Evolutionary conservation across 2,888 invertebrate species (phyloP), one percentile per base, ranked within the genome.

Genomic region (Ennomos fuscantarius): DNA sequence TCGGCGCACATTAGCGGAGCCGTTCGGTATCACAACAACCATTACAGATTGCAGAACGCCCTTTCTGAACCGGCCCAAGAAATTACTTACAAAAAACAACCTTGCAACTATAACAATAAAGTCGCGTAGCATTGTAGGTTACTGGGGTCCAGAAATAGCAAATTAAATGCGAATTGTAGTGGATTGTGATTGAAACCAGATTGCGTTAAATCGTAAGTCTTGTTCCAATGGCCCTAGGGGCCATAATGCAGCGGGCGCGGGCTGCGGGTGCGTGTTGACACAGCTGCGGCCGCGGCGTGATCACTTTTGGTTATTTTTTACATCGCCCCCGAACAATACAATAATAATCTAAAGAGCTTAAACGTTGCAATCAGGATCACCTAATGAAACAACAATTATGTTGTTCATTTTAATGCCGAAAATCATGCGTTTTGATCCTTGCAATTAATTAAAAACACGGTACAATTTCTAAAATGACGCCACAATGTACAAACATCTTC

Each of bases 261-360:
- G 37, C n/a, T 35, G 46, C 34, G 15, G 2, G 11, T 35, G 31
- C 54, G 46, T 61, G 50, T 35, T 58, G 55, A 53, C 69, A 66
- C 60, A 55, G 56, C 54, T 46, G 66, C 61, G 54, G 32, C 15
- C 49, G 40, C 13, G 39, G 59, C 42, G 35, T 62, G 47, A 69
- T 63, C 65, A 31, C 39, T 49, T 31, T 49, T 33, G 40, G 44
- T 60, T 34, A 50, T 61, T 70, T 61, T 64, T 65, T 72, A 65
- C 60, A 60, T 73, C 79, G 73, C 79, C 75, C 75, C 72, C 59
- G 71, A 56, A 86, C 84, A 87, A 83, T 81, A 68, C 73, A 76
- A 79, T 79, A 80, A 82, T 83, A 79, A 75, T 84, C 79, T 86
- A 82, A 84, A 79, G 78, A 82, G 88, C 81, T 87, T 88, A 84